Evolutionary conservation across 2,888 invertebrate species (phyloP).

Genomic region (Drosophila cognata): DNA sequence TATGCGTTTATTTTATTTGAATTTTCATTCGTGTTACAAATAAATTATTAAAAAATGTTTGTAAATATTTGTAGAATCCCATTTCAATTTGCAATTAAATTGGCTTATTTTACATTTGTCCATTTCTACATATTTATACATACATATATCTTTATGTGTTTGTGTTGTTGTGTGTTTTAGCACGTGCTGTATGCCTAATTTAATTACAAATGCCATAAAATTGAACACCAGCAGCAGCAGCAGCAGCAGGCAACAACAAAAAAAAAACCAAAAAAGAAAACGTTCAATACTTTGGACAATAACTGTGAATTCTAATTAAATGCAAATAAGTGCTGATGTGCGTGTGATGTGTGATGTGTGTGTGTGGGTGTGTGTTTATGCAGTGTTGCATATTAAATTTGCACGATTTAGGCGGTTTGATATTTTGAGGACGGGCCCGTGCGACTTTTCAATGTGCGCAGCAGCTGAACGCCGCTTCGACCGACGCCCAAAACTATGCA

Average conservation of each 20-base stretch:
- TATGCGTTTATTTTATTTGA: not conserved
- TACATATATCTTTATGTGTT: not conserved
- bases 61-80: slow-evolving; percentile 34
- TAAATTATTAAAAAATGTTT: slow-evolving; percentile 20
- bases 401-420: slow-evolving; percentile 60
- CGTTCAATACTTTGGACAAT: slow-evolving; percentile 66
- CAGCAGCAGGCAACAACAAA: slow-evolving; percentile 18
- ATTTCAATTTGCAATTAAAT: slow-evolving; percentile 72
- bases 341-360: slow-evolving; percentile 22
- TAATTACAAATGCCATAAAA: slow-evolving; percentile 72
- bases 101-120: slow-evolving; percentile 33
- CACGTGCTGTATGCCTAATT: slow-evolving; percentile 65
- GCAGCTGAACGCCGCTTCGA: slow-evolving; percentile 42
- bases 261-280: slow-evolving; percentile 47
- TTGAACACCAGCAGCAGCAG: slow-evolving; percentile 41
- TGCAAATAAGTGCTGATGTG: slow-evolving; percentile 65
- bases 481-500: slow-evolving; percentile 57
- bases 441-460: slow-evolving; percentile 67
- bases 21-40: slow-evolving; percentile 3
- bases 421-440: slow-evolving; percentile 54
- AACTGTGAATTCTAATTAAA: slow-evolving; percentile 75
- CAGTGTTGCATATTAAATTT: slow-evolving; percentile 72
- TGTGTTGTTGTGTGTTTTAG: slow-evolving; percentile 7
- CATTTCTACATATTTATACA: not conserved
- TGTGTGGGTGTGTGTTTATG: slow-evolving; percentile 22